Percentiles rank a stretch among this genome's conserved stretches.
Evolutionary conservation across 1,140 invertebrate genomes (phyloP).

Genomic region (Bombus affinis): DNA sequence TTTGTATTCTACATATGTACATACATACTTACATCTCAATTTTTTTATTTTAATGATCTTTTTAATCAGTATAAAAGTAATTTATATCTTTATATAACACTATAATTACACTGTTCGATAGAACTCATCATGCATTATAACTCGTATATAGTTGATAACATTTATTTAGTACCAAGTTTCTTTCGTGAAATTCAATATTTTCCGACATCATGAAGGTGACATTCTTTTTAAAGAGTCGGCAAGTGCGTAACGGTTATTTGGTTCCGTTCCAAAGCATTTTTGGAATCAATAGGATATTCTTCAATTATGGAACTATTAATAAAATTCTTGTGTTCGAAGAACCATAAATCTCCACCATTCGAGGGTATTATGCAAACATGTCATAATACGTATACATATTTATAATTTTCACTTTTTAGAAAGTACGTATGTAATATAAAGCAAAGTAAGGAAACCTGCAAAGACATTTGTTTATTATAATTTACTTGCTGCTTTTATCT

Average conservation of each 20-base stretch:
- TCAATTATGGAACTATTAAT: not conserved
- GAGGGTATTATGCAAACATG: not conserved
- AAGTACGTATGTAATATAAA: not conserved
- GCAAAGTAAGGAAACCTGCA: not conserved
- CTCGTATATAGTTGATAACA: too few relatives aligned
- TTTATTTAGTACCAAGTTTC: not conserved
- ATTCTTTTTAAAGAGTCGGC: not conserved
- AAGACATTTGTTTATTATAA: not conserved
- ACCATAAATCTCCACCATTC: not conserved
- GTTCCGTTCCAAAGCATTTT: conserved; percentile 21
- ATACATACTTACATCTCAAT: not conserved
- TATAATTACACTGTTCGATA: not conserved
- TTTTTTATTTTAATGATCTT: not conserved
- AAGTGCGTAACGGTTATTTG: not conserved
- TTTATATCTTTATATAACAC: not conserved
- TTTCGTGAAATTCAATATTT: not conserved
- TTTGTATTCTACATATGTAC: conserved; percentile 61
- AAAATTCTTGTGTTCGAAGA: not conserved
- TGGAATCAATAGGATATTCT: not conserved
- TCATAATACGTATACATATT: not conserved
- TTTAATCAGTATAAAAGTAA: not conserved
- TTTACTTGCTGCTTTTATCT: not conserved
- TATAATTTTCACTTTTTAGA: conserved; percentile 10
- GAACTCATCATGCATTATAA: too few relatives aligned
- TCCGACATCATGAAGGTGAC: not conserved